Evolutionary conservation across 2,888 invertebrate genomes (phyloP).

Genomic region (Odiellus spinosus): DNA sequence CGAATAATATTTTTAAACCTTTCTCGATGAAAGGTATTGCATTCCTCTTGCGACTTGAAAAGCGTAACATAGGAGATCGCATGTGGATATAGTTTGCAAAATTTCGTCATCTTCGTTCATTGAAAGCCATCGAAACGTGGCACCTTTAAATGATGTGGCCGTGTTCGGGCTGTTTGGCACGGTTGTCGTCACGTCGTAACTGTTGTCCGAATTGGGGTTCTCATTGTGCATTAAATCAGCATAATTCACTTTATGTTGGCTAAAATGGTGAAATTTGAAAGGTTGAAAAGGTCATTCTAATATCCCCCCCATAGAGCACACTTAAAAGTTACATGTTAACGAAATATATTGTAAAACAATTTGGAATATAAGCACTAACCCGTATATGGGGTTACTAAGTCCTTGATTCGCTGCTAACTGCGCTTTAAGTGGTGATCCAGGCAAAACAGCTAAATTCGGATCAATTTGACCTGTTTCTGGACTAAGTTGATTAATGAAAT

Average conservation of each 20-base stretch:
- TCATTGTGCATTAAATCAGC: constrained; percentile 10
- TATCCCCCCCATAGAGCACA: too few relatives aligned
- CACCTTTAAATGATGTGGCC: too few relatives aligned
- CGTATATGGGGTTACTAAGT: constrained; percentile 15
- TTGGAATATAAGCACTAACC: constrained; percentile 7
- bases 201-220: too few relatives aligned
- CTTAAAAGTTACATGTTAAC: too few relatives aligned
- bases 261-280: constrained; percentile 1
- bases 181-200: too few relatives aligned
- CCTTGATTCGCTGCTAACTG: constrained; percentile 6
- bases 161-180: too few relatives aligned
- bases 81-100: constrained; percentile 36
- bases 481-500: constrained; percentile 59
- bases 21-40: constrained; percentile 80
- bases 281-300: neutral
- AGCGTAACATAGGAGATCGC: constrained; percentile 73
- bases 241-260: constrained; percentile 9
- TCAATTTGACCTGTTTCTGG: constrained; percentile 36
- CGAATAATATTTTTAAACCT: constrained; percentile 38
- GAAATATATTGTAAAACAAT: too few relatives aligned
- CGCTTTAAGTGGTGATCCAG: constrained; percentile 7
- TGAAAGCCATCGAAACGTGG: too few relatives aligned
- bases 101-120: too few relatives aligned
- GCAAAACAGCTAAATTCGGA: constrained; percentile 17
- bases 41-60: constrained; percentile 89